Evolutionary conservation across 2,888 invertebrate species (phyloP).

Genomic region (Ectobius pallidus): DNA sequence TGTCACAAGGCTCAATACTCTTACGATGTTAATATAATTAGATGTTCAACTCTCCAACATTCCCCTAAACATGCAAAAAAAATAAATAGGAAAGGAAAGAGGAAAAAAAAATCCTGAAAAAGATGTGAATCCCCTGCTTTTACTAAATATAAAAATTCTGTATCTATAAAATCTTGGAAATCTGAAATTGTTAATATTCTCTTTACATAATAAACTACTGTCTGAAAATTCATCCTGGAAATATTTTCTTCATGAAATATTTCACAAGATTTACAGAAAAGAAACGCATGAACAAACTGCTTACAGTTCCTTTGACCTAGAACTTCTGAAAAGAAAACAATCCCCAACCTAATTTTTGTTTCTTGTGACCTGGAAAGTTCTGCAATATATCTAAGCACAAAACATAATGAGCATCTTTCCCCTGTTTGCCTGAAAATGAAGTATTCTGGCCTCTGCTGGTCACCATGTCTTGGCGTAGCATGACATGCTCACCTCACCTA

Average conservation of each 20-base stretch:
- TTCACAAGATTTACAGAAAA: neutral
- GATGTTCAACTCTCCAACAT: constrained; percentile 15
- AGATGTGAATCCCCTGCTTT: constrained; percentile 19
- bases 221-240: constrained; percentile 1
- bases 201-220: constrained; percentile 7
- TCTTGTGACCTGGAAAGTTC: constrained; percentile 26
- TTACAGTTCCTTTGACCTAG: neutral
- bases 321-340: constrained; percentile 28
- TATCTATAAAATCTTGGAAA: constrained; percentile 2
- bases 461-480: constrained; percentile 12
- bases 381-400: constrained; percentile 12
- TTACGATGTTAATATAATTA: neutral
- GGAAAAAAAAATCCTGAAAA: constrained; percentile 32
- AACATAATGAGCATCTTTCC: constrained; percentile 9
- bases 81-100: constrained; percentile 21
- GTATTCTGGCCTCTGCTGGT: constrained; percentile 31
- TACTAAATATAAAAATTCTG: constrained; percentile 14
- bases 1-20: constrained; percentile 19
- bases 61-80: constrained; percentile 23
- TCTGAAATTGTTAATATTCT: constrained; percentile 14
- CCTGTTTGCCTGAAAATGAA: constrained; percentile 31
- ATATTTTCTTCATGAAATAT: neutral
- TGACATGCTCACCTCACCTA: constrained; percentile 30
- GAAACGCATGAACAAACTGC: neutral
- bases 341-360: constrained; percentile 22